Evolutionary conservation across 2,113 vertebrate species (phyloP).

Genomic region (Seriola aureovittata): DNA sequence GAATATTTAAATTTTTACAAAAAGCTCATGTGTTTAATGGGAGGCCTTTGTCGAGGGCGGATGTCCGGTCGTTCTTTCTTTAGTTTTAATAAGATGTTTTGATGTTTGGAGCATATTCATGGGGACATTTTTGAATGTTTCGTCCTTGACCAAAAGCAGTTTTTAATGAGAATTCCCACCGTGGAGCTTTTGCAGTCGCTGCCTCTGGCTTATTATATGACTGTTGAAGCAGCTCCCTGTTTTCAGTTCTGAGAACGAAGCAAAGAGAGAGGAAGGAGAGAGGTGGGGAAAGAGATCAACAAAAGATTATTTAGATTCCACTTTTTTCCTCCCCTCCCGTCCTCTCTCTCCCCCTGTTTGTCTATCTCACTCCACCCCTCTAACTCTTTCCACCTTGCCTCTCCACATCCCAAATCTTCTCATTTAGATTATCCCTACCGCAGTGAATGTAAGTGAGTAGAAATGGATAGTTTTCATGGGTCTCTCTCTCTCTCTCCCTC

Average conservation of each 20-base stretch:
- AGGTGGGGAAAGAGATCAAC: conserved; percentile 18
- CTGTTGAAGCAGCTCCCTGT: background rate
- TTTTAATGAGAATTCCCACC: conserved; percentile 45
- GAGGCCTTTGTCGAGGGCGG: background rate
- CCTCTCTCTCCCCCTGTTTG: background rate
- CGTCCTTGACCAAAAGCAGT: conserved; percentile 54
- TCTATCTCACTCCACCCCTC: conserved; percentile 1
- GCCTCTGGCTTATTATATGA: conserved; percentile 23
- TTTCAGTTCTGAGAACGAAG: conserved; percentile 6
- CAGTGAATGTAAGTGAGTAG: conserved; percentile 44
- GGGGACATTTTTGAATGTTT: background rate
- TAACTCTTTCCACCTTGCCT: conserved; percentile 49
- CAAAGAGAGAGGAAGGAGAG: background rate
- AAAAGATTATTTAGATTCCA: conserved; percentile 28
- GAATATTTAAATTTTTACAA: background rate
- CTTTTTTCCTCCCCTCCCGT: conserved; percentile 12
- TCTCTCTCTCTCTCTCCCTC: conserved; percentile 1
- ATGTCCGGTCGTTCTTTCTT: background rate
- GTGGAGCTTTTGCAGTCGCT: conserved; percentile 11
- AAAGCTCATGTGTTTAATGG: background rate
- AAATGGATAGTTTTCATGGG: conserved; percentile 52
- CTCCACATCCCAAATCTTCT: conserved; percentile 64
- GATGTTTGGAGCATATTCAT: background rate
- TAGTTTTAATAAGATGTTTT: background rate
- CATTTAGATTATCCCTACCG: conserved; percentile 66